These are phyloP conservation scores for Galerucella calmariensis DNA, from an alignment of 2,888 invertebrate genomes.

Conservation along the genomic window DNA sequence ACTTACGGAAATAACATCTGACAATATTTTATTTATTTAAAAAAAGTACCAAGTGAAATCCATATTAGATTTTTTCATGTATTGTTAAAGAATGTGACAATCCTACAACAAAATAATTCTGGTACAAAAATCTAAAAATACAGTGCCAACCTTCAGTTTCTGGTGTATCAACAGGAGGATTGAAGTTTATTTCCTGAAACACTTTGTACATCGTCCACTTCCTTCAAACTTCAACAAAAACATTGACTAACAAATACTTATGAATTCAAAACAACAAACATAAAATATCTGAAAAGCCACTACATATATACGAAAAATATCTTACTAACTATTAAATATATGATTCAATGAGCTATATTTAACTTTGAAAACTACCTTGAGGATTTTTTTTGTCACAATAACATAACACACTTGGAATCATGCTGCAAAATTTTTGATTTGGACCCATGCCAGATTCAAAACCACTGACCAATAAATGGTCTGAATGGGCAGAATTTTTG, in stretches of 20 bases:
- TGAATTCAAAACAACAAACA: slow-evolving; percentile 47
- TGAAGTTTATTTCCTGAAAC: slow-evolving; percentile 61
- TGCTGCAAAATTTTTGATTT: slow-evolving; percentile 56
- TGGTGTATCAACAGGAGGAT: slow-evolving; percentile 49
- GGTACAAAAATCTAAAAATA: slow-evolving; percentile 28
- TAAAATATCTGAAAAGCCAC: slow-evolving; percentile 48
- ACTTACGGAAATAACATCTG: neutral
- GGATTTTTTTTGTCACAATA: slow-evolving; percentile 59
- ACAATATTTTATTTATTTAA: neutral
- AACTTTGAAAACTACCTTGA: slow-evolving; percentile 60
- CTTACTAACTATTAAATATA: slow-evolving; percentile 58
- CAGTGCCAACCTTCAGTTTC: slow-evolving; percentile 51
- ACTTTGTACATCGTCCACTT: slow-evolving; percentile 60
- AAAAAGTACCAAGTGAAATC: neutral
- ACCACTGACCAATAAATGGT: slow-evolving; percentile 41
- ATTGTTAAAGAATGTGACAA: neutral
- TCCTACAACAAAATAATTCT: neutral
- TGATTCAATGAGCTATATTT: slow-evolving; percentile 62
- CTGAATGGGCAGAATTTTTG: neutral
- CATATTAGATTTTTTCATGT: neutral
- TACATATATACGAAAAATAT: slow-evolving; percentile 58
- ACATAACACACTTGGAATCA: slow-evolving; percentile 56
- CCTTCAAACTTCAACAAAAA: slow-evolving; percentile 48
- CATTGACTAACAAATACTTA: slow-evolving; percentile 45
- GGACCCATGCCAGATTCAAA: slow-evolving; percentile 56